phyloP scores from a whole-genome alignment of 1,140 invertebrate genomes.

The Leptinotarsa texana region DNA sequence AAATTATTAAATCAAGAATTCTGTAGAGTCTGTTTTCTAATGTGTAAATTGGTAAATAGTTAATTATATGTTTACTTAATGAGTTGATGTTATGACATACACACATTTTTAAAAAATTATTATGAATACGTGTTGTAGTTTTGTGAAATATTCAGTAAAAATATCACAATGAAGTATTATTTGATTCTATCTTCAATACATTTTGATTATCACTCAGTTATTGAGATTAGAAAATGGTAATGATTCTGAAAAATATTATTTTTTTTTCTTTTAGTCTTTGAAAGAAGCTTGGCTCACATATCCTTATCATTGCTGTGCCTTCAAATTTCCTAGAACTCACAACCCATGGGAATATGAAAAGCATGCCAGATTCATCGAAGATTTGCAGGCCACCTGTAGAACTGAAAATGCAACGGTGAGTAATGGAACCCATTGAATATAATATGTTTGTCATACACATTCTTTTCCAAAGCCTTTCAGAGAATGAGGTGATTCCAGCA shows the following conservation, averaged over 20 bases:
- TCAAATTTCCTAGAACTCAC: conserved; percentile 78
- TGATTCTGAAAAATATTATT: background rate
- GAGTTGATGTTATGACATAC: too few species aligned
- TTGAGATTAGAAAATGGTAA: too few species aligned
- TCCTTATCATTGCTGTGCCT: conserved; percentile 89
- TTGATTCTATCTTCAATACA: too few species aligned
- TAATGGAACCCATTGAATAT: background rate
- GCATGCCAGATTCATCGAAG: conserved; percentile 60
- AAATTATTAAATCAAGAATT: too few species aligned
- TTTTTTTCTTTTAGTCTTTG: conserved; percentile 56
- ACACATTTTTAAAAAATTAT: background rate
- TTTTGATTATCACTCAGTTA: too few species aligned
- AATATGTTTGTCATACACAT: background rate
- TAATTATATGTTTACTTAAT: too few species aligned
- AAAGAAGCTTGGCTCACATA: conserved; percentile 72
- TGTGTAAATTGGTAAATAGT: too few species aligned
- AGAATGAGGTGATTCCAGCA: too few species aligned
- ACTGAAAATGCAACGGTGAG: conserved; percentile 14
- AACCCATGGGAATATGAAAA: conserved; percentile 67
- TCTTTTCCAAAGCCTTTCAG: background rate
- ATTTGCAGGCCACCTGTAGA: conserved; percentile 49
- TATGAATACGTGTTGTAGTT: background rate
- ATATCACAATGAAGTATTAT: too few species aligned
- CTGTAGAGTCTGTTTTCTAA: too few species aligned
- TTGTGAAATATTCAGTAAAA: background rate